Evolutionary conservation across 1,140 invertebrate species (phyloP), one percentile per base, ranked within the genome.

Genomic region (Drosophila littoralis): DNA sequence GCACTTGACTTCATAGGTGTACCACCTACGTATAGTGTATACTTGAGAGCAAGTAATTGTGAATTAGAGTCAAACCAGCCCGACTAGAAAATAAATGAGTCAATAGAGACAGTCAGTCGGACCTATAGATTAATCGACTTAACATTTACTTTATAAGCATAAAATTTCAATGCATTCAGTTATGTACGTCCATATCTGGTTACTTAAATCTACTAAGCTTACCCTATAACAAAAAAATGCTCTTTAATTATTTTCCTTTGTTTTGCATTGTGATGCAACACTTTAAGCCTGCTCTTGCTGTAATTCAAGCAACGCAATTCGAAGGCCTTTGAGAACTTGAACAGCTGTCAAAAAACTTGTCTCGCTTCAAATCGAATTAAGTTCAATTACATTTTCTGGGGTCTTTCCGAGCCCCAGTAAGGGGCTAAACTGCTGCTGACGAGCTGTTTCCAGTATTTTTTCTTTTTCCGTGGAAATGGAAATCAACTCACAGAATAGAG

Each of bases 301-400:
- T 17, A 43, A 40, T 65, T 81, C 50, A 69, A 66, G 69, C 69
- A 60, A 63, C 54, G 22, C 64, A 54, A 17, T 59, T 57, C 60
- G 50, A 15, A 75, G 50, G 58, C 65, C 77, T 83, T 84, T 88
- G 84, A 57, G 84, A 88, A 81, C 64, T 78, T 67, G 67, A 67
- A 70, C 84, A 88, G 80, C 84, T 88, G 84, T 54, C 77, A 73
- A 88, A 83, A 88, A 89, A 89, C 81, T 78, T 89, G 77, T 83
- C 84, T 81, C 85, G 80, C 60, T 81, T 75, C 79, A 84, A 88
- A 84, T 89, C 84, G 84, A 88, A 89, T 89, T 88, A 88, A 89
- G 84, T 88, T 88, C 84, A 89, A 88, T 88, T 88, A 88, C 80
- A 89, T 67, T 77, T 73, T 71, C 70, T 66, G 63, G 65, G 72